Conservation (phyloP, 2,888 invertebrate genomes). For the Pecten maximus region DNA sequence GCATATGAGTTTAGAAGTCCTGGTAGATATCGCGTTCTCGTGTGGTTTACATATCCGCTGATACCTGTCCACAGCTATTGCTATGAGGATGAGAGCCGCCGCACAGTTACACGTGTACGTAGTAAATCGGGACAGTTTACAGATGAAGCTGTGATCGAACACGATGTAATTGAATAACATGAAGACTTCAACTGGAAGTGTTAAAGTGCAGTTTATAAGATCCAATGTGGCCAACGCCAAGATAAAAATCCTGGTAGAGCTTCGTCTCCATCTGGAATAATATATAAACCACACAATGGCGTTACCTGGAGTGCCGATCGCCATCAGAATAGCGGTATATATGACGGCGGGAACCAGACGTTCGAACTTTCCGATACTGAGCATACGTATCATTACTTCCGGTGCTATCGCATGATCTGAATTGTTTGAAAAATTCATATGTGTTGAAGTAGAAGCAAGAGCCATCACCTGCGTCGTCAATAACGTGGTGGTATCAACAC, state of each 20-base stretch:
- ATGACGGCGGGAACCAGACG: conserved; percentile 59
- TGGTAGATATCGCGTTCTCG: conserved; percentile 59
- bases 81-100: conserved; percentile 65
- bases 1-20: conserved; percentile 64
- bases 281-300: conserved; percentile 66
- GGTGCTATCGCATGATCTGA: neutral
- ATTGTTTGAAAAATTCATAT: conserved; percentile 13
- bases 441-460: neutral
- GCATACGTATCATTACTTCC: conserved; percentile 19
- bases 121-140: conserved; percentile 65
- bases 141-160: conserved; percentile 60
- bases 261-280: conserved; percentile 65
- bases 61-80: conserved; percentile 68
- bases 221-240: conserved; percentile 65
- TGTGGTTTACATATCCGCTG: conserved; percentile 70
- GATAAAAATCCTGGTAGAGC: conserved; percentile 66
- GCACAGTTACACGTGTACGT: conserved; percentile 68
- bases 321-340: conserved; percentile 63
- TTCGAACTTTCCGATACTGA: neutral
- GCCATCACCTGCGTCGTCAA: neutral
- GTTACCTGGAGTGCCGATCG: conserved; percentile 67
- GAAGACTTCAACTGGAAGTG: conserved; percentile 68
- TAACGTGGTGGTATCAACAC: neutral
- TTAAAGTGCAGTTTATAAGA: conserved; percentile 65
- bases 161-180: conserved; percentile 61